These are phyloP conservation scores for Sacculina carcini DNA, from an alignment of 2,888 invertebrate species.

Conservation along the genomic window DNA sequence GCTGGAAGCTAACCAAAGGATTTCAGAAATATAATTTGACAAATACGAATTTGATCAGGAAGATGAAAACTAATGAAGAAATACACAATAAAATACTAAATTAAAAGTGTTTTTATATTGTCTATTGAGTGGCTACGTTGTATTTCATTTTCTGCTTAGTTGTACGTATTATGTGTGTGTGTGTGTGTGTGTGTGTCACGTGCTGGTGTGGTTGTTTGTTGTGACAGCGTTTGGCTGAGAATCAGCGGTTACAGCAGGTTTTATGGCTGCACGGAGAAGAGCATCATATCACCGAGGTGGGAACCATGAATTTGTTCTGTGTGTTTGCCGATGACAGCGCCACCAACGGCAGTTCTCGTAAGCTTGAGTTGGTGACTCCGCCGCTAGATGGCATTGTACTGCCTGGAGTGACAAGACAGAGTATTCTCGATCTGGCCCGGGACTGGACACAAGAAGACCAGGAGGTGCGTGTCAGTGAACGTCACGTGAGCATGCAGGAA, in stretches of 20 bases:
- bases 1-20: no score
- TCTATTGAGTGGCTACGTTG: no score
- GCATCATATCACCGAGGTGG: conserved; percentile 82
- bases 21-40: no score
- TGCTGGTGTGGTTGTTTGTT: neutral
- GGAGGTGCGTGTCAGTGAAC: conserved; percentile 55
- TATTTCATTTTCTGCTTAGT: no score
- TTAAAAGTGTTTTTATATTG: no score
- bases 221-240: conserved; percentile 31
- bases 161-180: conserved; percentile 1
- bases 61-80: neutral
- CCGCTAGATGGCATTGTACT: conserved; percentile 78
- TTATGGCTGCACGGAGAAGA: conserved; percentile 87
- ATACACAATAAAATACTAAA: neutral
- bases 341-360: conserved; percentile 27
- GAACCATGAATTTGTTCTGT: conserved; percentile 93
- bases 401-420: conserved; percentile 76
- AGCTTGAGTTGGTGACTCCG: conserved; percentile 71
- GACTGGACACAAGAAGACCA: no score
- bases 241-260: conserved; percentile 67
- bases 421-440: conserved; percentile 47
- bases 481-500: conserved; percentile 55
- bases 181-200: conserved; percentile 3
- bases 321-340: conserved; percentile 63
- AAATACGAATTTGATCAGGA: no score